Evolutionary conservation across 2,797 vertebrate species (phyloP), one percentile per base, ranked within the genome.

Genomic region (Siniperca obscura): DNA sequence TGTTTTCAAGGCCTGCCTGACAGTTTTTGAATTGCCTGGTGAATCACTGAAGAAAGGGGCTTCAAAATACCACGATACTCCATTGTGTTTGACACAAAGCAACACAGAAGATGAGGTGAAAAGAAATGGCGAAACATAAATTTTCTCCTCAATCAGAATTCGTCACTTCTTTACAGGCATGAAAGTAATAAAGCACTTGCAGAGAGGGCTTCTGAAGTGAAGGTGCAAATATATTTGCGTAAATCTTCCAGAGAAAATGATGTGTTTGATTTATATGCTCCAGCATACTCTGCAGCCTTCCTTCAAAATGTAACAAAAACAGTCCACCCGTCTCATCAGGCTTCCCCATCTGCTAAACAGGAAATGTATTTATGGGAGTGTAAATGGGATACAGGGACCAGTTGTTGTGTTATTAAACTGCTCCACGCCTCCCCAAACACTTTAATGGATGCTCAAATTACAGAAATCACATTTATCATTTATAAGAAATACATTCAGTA

Each of bases 301-400:
- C 50, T 13, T 74, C 64, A 69, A 40, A 73, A 61, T 40, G 50
- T 30, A 34, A 61, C 36, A 67, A 61, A 61, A 46, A 64, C 55
- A 40, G 73, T 50, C 79, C 81, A 74, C 69, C 72, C 30, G 66
- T 84, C 72, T 76, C 44, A 17, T 68, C 76, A 55, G 78, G 53
- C 61, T 64, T 53, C 70, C 30, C 70, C 75, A 80, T 72, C 68
- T 80, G 69, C 72, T 78, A 12, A 79, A 74, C 64, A 82, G 69
- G 74, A 79, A 86, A 46, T 74, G 22, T 80, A 82, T 85, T 88
- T 74, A 81, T 85, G 64, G 65, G 21, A 70, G 59, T 74, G 65
- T 22, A 16, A 80, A 86, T 65, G 59, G 48, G 30, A 76, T 11
- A 57, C 48, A 62, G 61, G 59, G 42, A 70, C 25, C 75, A 77